Evolutionary conservation across 2,888 invertebrate species (phyloP).

Genomic region (Alloplasta piceator): DNA sequence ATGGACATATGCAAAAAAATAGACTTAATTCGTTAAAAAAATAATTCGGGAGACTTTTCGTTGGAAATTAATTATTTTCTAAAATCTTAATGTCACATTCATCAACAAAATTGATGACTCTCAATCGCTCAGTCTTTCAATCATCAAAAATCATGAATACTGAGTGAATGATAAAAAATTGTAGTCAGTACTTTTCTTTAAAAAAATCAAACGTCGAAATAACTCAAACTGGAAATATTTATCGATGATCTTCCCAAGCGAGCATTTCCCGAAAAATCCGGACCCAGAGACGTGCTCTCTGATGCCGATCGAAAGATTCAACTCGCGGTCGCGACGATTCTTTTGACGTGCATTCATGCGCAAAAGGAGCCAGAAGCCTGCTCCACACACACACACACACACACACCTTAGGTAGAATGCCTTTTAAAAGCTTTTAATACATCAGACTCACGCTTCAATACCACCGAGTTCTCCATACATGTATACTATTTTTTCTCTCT

Average conservation of each 20-base stretch:
- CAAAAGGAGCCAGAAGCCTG: slow-evolving; percentile 34
- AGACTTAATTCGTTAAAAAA: too few species aligned
- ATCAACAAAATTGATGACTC: too few species aligned
- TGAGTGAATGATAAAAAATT: background rate
- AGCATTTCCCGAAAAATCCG: slow-evolving; percentile 28
- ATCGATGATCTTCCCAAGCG: slow-evolving; percentile 16
- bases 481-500: background rate
- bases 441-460: slow-evolving; percentile 21
- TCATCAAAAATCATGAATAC: too few species aligned
- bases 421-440: slow-evolving; percentile 39
- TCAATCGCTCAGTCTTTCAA: too few species aligned
- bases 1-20: too few species aligned
- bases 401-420: slow-evolving; percentile 21
- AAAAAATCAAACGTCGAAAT: background rate
- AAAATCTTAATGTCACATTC: too few species aligned
- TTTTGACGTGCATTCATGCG: slow-evolving; percentile 51
- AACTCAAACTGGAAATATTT: background rate
- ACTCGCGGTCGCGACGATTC: slow-evolving; percentile 30
- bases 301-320: slow-evolving; percentile 41
- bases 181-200: background rate
- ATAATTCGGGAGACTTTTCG: too few species aligned
- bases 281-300: slow-evolving; percentile 15
- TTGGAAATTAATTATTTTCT: too few species aligned
- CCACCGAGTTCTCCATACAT: slow-evolving; percentile 23
- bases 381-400: background rate